Evolutionary conservation across 2,797 vertebrate genomes (phyloP).

Genomic region (Coccyzus lansbergi): DNA sequence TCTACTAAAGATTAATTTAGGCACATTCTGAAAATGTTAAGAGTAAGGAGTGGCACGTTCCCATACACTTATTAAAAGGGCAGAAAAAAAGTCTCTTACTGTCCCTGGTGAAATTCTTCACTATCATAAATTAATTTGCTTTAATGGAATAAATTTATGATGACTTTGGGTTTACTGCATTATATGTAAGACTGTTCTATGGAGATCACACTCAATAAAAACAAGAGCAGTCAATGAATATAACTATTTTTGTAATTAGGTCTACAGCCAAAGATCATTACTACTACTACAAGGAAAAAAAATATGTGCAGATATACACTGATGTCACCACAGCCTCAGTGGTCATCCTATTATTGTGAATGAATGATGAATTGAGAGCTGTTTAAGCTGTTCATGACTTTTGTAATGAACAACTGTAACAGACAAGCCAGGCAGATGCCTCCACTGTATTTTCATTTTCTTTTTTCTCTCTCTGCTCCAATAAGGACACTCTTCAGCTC

Average conservation of each 20-base stretch:
- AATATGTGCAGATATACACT: not conserved
- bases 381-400: conserved; percentile 7
- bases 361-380: not conserved
- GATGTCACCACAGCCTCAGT: not conserved
- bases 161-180: not conserved
- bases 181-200: not conserved
- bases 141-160: not conserved
- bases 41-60: not conserved
- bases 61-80: not conserved
- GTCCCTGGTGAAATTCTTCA: not conserved
- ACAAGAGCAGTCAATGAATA: not conserved
- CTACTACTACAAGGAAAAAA: not conserved
- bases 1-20: not conserved
- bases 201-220: not conserved
- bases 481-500: not conserved
- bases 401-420: conserved; percentile 13
- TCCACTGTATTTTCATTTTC: not conserved
- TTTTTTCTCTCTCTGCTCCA: not conserved
- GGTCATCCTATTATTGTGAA: not conserved
- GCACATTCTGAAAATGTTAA: not conserved
- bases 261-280: not conserved
- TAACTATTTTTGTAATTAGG: not conserved
- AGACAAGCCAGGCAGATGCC: conserved; percentile 4
- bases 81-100: not conserved
- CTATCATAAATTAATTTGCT: not conserved